A percentile compares a stretch with the other conserved stretches of the same genome.
Evolutionary conservation across 2,113 vertebrate genomes (phyloP).

Genomic region (Clinocottus analis): DNA sequence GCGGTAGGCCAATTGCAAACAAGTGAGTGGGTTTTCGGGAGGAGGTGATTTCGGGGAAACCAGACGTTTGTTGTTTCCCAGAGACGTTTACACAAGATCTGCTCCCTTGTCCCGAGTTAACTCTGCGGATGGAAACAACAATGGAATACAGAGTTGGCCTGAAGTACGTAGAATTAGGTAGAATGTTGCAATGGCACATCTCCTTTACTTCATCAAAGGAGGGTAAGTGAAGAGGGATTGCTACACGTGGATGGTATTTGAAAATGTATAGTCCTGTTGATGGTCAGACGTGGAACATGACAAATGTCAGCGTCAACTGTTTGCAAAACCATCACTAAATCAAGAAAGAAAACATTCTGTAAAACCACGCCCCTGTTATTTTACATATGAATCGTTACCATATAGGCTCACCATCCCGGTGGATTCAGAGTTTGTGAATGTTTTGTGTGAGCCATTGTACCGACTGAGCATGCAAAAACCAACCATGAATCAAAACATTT

Average conservation of each 20-base stretch:
- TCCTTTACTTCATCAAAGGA: not conserved
- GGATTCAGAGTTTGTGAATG: not conserved
- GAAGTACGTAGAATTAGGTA: not conserved
- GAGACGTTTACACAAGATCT: conserved; percentile 20
- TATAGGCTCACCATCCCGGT: not conserved
- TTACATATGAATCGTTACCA: not conserved
- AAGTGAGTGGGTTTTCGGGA: conserved; percentile 27
- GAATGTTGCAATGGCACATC: conserved; percentile 6
- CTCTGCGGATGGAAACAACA: conserved; percentile 26
- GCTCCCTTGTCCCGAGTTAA: conserved; percentile 43
- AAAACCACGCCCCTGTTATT: not conserved
- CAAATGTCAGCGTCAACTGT: not conserved
- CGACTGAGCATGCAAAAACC: not conserved
- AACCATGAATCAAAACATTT: not conserved
- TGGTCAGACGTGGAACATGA: not conserved
- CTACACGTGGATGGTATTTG: not conserved
- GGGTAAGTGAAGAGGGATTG: not conserved
- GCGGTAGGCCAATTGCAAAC: conserved; percentile 43
- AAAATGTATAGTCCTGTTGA: not conserved
- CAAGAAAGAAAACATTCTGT: not conserved
- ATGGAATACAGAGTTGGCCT: not conserved
- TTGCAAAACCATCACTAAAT: conserved; percentile 24
- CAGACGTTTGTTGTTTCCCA: conserved; percentile 30
- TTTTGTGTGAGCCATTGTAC: not conserved
- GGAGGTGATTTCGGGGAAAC: conserved; percentile 41